Percentiles rank a stretch among this genome's conserved stretches.
These are phyloP conservation scores for Biston stratarius DNA, from an alignment of 2,888 invertebrate species.

Conservation along the genomic window DNA sequence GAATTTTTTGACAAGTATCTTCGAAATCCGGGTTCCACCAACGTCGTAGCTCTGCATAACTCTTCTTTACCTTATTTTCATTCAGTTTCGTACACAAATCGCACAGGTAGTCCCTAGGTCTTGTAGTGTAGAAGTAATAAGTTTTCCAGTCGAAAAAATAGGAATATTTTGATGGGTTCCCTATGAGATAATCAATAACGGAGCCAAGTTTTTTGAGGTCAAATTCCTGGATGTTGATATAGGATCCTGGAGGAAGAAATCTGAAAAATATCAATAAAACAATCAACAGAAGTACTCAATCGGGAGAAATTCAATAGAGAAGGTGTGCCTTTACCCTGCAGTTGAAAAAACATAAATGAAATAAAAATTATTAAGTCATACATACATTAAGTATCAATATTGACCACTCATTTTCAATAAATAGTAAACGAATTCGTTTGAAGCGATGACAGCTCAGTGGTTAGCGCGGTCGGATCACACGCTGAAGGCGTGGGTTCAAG, in stretches of 20 bases:
- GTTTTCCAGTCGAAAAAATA: conserved; percentile 77
- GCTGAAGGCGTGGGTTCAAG: too few relatives aligned
- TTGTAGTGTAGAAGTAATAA: conserved; percentile 65
- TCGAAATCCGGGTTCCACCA: conserved; percentile 73
- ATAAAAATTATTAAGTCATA: neutral
- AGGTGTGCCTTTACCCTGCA: too few relatives aligned
- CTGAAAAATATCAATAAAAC: conserved; percentile 54
- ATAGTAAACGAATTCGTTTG: too few relatives aligned
- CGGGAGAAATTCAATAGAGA: too few relatives aligned
- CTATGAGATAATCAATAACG: conserved; percentile 70
- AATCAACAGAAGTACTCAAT: neutral
- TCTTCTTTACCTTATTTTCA: conserved; percentile 35
- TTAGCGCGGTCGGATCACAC: too few relatives aligned
- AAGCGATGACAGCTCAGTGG: too few relatives aligned
- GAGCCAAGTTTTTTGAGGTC: conserved; percentile 69
- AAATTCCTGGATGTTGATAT: conserved; percentile 64
- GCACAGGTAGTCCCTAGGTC: conserved; percentile 62
- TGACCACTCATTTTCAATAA: too few relatives aligned
- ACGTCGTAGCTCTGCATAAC: conserved; percentile 55
- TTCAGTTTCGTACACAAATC: conserved; percentile 69
- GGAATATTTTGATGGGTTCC: conserved; percentile 61
- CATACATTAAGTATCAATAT: neutral
- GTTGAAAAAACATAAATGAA: too few relatives aligned
- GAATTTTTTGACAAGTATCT: conserved; percentile 59
- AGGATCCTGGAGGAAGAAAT: conserved; percentile 74